Evolutionary conservation across 92 coral and sea anemone genomes (phyloP).

Genomic region (Nematostella vectensis): DNA sequence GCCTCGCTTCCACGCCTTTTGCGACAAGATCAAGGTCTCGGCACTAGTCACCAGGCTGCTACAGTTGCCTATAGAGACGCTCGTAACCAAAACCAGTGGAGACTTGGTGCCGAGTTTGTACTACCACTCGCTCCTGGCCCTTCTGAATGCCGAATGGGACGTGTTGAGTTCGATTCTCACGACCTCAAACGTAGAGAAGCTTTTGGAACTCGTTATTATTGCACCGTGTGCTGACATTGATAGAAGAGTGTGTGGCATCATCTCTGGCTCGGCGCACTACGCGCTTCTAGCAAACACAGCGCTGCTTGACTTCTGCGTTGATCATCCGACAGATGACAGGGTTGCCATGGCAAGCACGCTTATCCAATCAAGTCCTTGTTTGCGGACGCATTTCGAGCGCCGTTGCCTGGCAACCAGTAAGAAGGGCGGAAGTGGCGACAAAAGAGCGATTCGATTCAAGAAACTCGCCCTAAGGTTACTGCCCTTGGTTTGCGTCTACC

Average conservation of each 20-base stretch:
- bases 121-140: slow-evolving; percentile 30
- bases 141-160: slow-evolving; percentile 20
- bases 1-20: slow-evolving; percentile 32
- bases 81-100: slow-evolving; percentile 13
- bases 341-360: slow-evolving; percentile 57
- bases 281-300: slow-evolving; percentile 12
- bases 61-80: slow-evolving; percentile 31
- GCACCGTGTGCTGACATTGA: too few relatives aligned
- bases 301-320: slow-evolving; percentile 47
- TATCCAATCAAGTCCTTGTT: slow-evolving; percentile 20
- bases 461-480: too few relatives aligned
- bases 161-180: not conserved
- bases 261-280: too few relatives aligned
- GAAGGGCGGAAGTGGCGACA: too few relatives aligned
- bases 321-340: slow-evolving; percentile 41
- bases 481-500: too few relatives aligned
- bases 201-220: too few relatives aligned
- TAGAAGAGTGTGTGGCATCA: too few relatives aligned
- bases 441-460: too few relatives aligned
- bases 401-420: slow-evolving; percentile 35
- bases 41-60: slow-evolving; percentile 32
- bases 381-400: slow-evolving; percentile 57
- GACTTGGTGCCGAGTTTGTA: slow-evolving; percentile 22
- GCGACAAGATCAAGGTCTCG: slow-evolving; percentile 21
- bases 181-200: too few relatives aligned